Percentiles rank a stretch among this genome's conserved stretches.
phyloP scores from a whole-genome alignment of 2,888 invertebrate species.

The Tenthredo amoena region DNA sequence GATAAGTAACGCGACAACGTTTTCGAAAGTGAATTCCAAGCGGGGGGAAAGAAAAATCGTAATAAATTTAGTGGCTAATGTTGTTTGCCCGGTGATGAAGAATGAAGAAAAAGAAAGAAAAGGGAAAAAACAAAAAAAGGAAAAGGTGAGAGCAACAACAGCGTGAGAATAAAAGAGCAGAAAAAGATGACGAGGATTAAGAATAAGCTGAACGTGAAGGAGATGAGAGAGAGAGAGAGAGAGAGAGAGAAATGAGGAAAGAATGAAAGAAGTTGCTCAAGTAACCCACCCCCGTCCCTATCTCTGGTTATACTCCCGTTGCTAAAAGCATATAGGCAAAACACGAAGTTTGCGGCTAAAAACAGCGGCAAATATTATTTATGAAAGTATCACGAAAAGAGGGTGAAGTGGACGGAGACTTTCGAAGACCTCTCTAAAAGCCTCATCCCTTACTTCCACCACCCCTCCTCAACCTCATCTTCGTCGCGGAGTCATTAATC shows the following conservation, averaged over 20 bases:
- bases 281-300: slow-evolving; percentile 8
- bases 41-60: background rate
- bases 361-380: slow-evolving; percentile 56
- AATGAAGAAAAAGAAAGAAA: background rate
- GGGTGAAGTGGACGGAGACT: slow-evolving; percentile 50
- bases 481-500: slow-evolving; percentile 32
- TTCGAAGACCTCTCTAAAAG: slow-evolving; percentile 43
- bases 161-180: slow-evolving; percentile 11
- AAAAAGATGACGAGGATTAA: slow-evolving; percentile 12
- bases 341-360: slow-evolving; percentile 24
- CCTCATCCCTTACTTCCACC: slow-evolving; percentile 13
- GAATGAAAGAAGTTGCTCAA: slow-evolving; percentile 32
- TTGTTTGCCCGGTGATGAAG: slow-evolving; percentile 47
- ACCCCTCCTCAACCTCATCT: slow-evolving; percentile 26
- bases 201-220: slow-evolving; percentile 6
- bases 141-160: background rate
- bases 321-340: slow-evolving; percentile 49
- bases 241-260: background rate
- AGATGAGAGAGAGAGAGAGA: background rate
- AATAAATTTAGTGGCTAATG: slow-evolving; percentile 48
- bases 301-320: background rate
- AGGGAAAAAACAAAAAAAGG: background rate
- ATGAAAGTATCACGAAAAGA: slow-evolving; percentile 53
- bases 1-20: slow-evolving; percentile 23
- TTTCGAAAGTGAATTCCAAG: background rate